phyloP scores from a whole-genome alignment of 2,888 invertebrate species.

The Temnothorax rugatulus region DNA sequence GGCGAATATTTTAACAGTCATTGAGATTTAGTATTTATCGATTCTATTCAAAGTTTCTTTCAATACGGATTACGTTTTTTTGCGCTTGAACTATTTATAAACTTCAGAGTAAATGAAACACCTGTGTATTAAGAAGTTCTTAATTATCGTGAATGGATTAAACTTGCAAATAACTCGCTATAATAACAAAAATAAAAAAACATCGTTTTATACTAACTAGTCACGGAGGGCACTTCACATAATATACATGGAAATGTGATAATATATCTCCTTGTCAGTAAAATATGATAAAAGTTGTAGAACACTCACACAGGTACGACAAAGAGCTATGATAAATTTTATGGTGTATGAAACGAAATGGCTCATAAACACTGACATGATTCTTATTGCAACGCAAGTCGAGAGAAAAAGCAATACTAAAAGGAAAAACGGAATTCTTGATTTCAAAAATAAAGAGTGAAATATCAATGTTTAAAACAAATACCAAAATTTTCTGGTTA shows the following conservation, averaged over 20 bases:
- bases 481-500: background rate
- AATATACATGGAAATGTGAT: background rate
- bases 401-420: background rate
- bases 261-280: background rate
- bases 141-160: constrained; percentile 11
- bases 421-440: background rate
- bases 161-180: background rate
- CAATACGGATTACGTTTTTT: background rate
- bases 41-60: background rate
- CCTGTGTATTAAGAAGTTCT: background rate
- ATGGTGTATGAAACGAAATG: constrained; percentile 15
- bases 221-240: background rate
- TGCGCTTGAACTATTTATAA: background rate
- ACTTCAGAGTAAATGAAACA: background rate
- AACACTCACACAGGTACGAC: background rate
- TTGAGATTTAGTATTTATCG: background rate
- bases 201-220: background rate
- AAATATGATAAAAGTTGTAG: constrained; percentile 27
- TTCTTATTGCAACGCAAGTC: background rate
- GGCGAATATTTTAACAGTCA: background rate
- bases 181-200: background rate
- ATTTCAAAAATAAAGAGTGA: background rate
- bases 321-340: constrained; percentile 2
- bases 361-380: constrained; percentile 27
- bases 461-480: background rate